These are phyloP conservation scores for Cremastinae sp. DNA, from an alignment of 2,888 invertebrate genomes.

Conservation along the genomic window DNA sequence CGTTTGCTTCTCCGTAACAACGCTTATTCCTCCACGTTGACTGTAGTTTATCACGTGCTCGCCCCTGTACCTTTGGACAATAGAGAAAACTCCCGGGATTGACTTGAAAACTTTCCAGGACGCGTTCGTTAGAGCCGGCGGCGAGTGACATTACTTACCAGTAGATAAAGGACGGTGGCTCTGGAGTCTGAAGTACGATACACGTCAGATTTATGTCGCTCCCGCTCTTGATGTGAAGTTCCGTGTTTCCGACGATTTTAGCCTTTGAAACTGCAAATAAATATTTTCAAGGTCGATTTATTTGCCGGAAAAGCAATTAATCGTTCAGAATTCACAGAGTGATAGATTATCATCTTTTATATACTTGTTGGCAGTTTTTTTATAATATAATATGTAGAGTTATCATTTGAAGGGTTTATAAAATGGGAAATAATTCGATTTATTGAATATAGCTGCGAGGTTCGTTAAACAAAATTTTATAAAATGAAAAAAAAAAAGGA, in stretches of 20 bases:
- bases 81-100: neutral
- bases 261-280: constrained; percentile 89
- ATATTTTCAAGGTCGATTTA: neutral
- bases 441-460: too few species aligned
- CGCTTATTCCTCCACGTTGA: constrained; percentile 82
- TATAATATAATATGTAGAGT: too few species aligned
- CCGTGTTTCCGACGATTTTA: constrained; percentile 92
- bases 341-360: too few species aligned
- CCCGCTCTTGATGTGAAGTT: constrained; percentile 93
- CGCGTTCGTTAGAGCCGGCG: neutral
- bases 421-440: too few species aligned
- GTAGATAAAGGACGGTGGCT: constrained; percentile 88
- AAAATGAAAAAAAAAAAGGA: too few species aligned
- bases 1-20: constrained; percentile 82
- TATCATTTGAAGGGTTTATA: too few species aligned
- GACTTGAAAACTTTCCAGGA: neutral
- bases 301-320: too few species aligned
- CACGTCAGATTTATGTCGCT: constrained; percentile 96
- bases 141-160: constrained; percentile 71
- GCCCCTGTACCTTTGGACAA: constrained; percentile 82
- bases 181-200: constrained; percentile 90
- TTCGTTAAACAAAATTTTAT: too few species aligned
- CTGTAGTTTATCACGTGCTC: constrained; percentile 83
- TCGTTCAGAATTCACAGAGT: too few species aligned
- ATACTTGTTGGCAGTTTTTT: too few species aligned